Percentiles rank a stretch among this genome's conserved stretches.
These are phyloP conservation scores for Clarias pachynema DNA, from an alignment of 2,797 vertebrate species.

Conservation along the genomic window DNA sequence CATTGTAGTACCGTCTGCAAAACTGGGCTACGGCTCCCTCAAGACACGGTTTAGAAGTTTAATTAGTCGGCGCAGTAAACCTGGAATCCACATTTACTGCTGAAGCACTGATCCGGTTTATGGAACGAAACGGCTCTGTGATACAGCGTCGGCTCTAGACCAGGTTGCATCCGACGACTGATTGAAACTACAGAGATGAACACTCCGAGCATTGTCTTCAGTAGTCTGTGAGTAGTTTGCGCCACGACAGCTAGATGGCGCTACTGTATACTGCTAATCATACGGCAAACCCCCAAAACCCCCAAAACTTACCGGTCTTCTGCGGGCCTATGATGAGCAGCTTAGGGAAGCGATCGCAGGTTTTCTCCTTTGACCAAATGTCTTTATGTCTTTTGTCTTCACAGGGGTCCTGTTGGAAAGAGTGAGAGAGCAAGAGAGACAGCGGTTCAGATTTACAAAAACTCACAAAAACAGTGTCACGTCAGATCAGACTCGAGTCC, in stretches of 20 bases:
- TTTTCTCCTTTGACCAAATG: constrained; percentile 99
- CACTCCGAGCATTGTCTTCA: constrained; percentile 16
- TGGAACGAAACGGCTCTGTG: constrained; percentile 17
- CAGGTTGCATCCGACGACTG: too few species aligned
- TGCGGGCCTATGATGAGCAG: constrained; percentile 97
- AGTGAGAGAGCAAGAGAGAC: neutral
- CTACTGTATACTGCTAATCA: constrained; percentile 18
- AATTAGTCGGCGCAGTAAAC: constrained; percentile 57
- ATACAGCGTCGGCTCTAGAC: neutral
- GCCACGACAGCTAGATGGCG: constrained; percentile 42
- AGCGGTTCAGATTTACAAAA: neutral
- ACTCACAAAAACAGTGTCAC: neutral
- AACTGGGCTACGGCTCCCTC: constrained; percentile 49
- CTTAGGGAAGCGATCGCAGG: constrained; percentile 97
- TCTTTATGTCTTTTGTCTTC: constrained; percentile 99
- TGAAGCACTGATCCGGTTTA: constrained; percentile 17
- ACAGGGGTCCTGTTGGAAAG: constrained; percentile 88
- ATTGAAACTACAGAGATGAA: neutral
- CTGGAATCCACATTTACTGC: constrained; percentile 44
- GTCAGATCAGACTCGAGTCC: neutral
- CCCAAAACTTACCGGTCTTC: constrained; percentile 86
- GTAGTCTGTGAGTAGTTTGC: neutral
- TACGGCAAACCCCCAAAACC: too few species aligned
- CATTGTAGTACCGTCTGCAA: constrained; percentile 42
- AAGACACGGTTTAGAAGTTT: constrained; percentile 55